These are phyloP conservation scores for Cylloceria caligata DNA, from an alignment of 2,888 invertebrate species.

Conservation along the genomic window DNA sequence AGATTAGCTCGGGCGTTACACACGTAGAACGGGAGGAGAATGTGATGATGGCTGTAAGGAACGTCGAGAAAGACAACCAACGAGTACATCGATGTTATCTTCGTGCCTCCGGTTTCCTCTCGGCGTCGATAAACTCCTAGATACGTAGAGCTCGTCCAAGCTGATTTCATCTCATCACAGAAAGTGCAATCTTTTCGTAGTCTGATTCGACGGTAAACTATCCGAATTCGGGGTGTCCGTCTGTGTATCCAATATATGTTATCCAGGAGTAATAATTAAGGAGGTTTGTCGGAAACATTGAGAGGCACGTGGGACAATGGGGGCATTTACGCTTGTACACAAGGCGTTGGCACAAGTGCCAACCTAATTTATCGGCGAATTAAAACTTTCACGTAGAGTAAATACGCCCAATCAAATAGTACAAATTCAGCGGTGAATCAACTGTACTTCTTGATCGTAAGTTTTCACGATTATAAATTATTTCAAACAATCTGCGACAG, in stretches of 20 bases:
- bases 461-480: too few relatives aligned
- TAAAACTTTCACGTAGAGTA: too few relatives aligned
- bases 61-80: constrained; percentile 51
- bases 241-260: not conserved
- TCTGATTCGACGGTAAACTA: not conserved
- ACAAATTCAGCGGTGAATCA: too few relatives aligned
- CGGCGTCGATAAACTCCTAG: constrained; percentile 17
- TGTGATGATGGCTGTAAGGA: constrained; percentile 51
- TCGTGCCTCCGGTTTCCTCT: constrained; percentile 30
- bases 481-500: too few relatives aligned
- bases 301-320: too few relatives aligned
- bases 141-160: not conserved
- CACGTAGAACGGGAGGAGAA: constrained; percentile 65
- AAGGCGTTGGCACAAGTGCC: too few relatives aligned
- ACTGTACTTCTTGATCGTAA: too few relatives aligned
- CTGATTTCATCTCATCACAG: not conserved
- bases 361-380: too few relatives aligned
- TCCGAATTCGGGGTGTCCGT: not conserved
- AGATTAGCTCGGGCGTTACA: constrained; percentile 74
- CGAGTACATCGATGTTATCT: constrained; percentile 39
- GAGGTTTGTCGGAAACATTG: too few relatives aligned
- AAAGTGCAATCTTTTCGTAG: not conserved
- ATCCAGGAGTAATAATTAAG: not conserved
- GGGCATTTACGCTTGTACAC: too few relatives aligned
- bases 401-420: too few relatives aligned